Conservation (phyloP, 2,888 invertebrate genomes). For the Muschampia plurimacula region DNA sequence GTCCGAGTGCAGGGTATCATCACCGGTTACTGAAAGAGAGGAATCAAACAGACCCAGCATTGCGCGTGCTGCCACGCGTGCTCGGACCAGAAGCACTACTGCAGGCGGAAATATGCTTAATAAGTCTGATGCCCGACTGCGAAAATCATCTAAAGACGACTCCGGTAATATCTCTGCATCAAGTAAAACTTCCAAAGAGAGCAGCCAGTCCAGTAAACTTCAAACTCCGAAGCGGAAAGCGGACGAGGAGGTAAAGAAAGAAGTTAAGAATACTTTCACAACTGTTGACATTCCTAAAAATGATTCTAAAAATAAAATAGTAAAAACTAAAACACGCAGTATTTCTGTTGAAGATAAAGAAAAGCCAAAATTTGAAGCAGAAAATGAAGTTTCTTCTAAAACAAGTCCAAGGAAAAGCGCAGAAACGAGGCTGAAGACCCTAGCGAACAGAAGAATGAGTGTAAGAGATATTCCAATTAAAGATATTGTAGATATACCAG, state of each 20-base stretch:
- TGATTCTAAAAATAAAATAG: constrained; percentile 56
- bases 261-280: constrained; percentile 71
- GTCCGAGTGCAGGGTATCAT: constrained; percentile 89
- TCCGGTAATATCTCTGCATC: constrained; percentile 62
- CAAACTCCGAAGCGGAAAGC: constrained; percentile 87
- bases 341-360: constrained; percentile 72
- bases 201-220: constrained; percentile 86
- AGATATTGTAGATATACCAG: constrained; percentile 51
- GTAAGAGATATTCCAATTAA: constrained; percentile 56
- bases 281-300: constrained; percentile 59
- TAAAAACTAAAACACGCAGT: constrained; percentile 53
- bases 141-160: constrained; percentile 80
- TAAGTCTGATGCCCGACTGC: constrained; percentile 84
- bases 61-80: constrained; percentile 84
- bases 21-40: constrained; percentile 91
- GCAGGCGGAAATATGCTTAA: constrained; percentile 88
- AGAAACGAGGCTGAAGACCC: constrained; percentile 61
- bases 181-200: constrained; percentile 85
- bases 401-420: constrained; percentile 62
- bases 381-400: constrained; percentile 49
- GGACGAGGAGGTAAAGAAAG: constrained; percentile 85
- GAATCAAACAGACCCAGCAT: constrained; percentile 85
- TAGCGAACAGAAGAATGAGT: constrained; percentile 56
- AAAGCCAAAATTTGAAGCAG: constrained; percentile 48
- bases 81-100: constrained; percentile 89